Conservation (phyloP, 35 echinoderm and acorn worm species). For the Ophioderma brevispina region DNA sequence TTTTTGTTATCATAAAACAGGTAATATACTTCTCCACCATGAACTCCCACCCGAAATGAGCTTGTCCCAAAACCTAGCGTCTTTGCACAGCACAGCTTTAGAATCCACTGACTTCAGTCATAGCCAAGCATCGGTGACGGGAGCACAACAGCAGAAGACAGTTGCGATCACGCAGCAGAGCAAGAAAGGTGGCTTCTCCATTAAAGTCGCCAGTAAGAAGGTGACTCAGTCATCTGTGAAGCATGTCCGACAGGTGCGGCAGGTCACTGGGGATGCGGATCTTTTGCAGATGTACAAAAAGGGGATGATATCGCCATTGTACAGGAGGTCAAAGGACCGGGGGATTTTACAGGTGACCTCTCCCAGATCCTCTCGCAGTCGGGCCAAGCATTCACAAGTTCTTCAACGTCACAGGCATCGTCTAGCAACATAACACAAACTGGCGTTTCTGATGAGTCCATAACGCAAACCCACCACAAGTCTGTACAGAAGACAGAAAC, state of each 20-base stretch:
- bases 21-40: neutral
- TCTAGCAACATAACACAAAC: too few relatives aligned
- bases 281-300: neutral
- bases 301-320: neutral
- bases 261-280: neutral
- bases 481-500: neutral
- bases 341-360: neutral
- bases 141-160: neutral
- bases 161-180: neutral
- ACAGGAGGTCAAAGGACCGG: neutral
- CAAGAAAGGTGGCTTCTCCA: neutral
- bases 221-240: neutral
- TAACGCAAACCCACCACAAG: too few relatives aligned
- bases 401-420: neutral
- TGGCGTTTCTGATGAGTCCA: too few relatives aligned
- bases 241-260: neutral
- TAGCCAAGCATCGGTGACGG: neutral
- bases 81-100: neutral
- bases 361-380: neutral
- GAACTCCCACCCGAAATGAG: neutral
- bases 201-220: neutral
- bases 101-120: neutral
- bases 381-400: neutral
- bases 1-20: neutral
- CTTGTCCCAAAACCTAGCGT: neutral